These are phyloP conservation scores for Cyclopterus lumpus DNA, from an alignment of 2,797 vertebrate genomes.

Conservation along the genomic window DNA sequence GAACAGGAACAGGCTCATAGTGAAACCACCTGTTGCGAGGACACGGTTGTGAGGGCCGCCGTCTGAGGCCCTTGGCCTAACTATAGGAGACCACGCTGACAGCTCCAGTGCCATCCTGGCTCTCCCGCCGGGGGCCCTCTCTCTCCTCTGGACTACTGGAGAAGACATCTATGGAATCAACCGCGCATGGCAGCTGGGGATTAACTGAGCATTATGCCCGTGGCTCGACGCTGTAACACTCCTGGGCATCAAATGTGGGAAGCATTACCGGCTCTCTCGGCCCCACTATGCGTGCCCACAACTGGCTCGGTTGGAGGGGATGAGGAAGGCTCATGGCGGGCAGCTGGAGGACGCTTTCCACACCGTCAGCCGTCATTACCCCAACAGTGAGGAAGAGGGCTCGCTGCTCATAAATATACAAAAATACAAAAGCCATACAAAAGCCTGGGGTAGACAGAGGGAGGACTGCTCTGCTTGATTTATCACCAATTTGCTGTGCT, in stretches of 20 bases:
- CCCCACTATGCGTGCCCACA: constrained; percentile 52
- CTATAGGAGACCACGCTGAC: constrained; percentile 50
- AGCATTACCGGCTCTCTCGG: constrained; percentile 64
- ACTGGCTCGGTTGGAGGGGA: constrained; percentile 53
- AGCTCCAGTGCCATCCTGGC: constrained; percentile 59
- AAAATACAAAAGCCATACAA: constrained; percentile 39
- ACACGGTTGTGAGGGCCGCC: background rate
- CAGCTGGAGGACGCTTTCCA: constrained; percentile 58
- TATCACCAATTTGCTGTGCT: constrained; percentile 22
- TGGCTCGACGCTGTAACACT: constrained; percentile 63
- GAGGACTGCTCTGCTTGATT: constrained; percentile 17
- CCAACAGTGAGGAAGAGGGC: constrained; percentile 24
- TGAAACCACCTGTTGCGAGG: constrained; percentile 62
- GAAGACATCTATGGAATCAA: constrained; percentile 67
- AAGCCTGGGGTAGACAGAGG: constrained; percentile 3
- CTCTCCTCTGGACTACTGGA: constrained; percentile 49
- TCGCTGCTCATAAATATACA: constrained; percentile 21
- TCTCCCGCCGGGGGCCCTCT: constrained; percentile 24
- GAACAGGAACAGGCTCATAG: constrained; percentile 36
- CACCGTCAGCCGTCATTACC: constrained; percentile 64
- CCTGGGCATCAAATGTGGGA: constrained; percentile 74
- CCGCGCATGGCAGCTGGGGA: constrained; percentile 60
- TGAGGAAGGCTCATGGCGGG: constrained; percentile 43
- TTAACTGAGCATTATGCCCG: constrained; percentile 63
- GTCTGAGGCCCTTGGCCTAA: constrained; percentile 20